These are phyloP conservation scores for Pterocles burchelli DNA, from an alignment of 2,113 vertebrate species.

Conservation along the genomic window DNA sequence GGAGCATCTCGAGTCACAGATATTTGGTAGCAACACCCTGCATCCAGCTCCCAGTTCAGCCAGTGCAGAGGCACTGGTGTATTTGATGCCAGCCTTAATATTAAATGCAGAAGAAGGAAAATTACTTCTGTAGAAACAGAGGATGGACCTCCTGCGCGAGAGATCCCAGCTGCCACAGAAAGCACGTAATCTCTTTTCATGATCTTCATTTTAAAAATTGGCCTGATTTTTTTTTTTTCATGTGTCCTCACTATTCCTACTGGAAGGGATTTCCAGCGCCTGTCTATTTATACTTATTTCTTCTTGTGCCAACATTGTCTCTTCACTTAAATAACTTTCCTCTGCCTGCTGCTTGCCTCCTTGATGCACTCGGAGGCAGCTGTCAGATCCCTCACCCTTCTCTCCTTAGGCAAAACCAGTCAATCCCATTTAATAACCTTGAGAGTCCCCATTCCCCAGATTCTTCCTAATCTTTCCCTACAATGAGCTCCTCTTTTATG, in stretches of 20 bases:
- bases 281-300: constrained; percentile 69
- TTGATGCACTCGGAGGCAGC: constrained; percentile 48
- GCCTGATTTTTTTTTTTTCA: constrained; percentile 21
- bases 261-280: constrained; percentile 61
- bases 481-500: background rate
- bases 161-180: background rate
- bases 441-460: background rate
- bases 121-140: background rate
- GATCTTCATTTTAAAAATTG: constrained; percentile 31
- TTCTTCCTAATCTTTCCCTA: background rate
- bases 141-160: background rate
- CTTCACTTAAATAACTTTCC: constrained; percentile 58
- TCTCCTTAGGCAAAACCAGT: constrained; percentile 32
- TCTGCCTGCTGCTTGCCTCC: constrained; percentile 69
- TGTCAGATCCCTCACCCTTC: constrained; percentile 25
- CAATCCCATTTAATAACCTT: background rate
- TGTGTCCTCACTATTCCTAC: constrained; percentile 65
- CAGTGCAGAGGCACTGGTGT: background rate
- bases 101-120: background rate
- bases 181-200: background rate
- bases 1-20: background rate
- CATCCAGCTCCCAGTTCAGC: background rate
- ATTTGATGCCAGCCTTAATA: background rate
- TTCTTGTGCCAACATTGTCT: constrained; percentile 65
- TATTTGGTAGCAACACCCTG: background rate